Conservation (phyloP, 1,140 invertebrate genomes). For the Gyrodactylus salaris region DNA sequence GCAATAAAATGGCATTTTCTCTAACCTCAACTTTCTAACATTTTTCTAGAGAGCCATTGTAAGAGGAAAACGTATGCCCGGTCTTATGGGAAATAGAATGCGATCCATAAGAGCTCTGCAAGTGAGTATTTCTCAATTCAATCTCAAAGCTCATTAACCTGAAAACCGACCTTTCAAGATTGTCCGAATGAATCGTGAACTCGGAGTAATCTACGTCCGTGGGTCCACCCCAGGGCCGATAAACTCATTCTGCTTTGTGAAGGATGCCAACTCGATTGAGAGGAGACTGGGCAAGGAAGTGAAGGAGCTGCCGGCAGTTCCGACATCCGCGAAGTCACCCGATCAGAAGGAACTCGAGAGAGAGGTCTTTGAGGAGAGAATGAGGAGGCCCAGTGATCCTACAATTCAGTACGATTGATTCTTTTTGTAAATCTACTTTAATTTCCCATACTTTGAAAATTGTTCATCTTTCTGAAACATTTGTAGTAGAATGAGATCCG, state of each 20-base stretch:
- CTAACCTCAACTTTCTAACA: not conserved
- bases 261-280: not conserved
- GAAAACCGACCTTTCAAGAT: too few species aligned
- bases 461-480: too few species aligned
- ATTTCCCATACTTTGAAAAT: too few species aligned
- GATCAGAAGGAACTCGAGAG: not conserved
- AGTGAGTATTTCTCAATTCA: conserved; percentile 15
- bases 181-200: not conserved
- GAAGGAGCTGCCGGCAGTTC: not conserved
- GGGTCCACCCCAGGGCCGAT: not conserved
- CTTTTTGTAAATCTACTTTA: too few species aligned
- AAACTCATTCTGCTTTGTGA: not conserved
- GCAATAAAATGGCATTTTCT: conserved; percentile 26
- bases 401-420: not conserved
- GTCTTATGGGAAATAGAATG: conserved; percentile 55
- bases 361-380: not conserved
- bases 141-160: too few species aligned
- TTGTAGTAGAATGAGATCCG: too few species aligned
- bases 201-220: not conserved
- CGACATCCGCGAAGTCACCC: not conserved
- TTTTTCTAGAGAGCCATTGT: not conserved
- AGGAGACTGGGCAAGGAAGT: not conserved
- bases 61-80: conserved; percentile 73
- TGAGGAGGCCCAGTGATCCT: not conserved
- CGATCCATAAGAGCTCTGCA: conserved; percentile 34